phyloP scores from a whole-genome alignment of 1,140 invertebrate species.

The Drosophila pectinifera region DNA sequence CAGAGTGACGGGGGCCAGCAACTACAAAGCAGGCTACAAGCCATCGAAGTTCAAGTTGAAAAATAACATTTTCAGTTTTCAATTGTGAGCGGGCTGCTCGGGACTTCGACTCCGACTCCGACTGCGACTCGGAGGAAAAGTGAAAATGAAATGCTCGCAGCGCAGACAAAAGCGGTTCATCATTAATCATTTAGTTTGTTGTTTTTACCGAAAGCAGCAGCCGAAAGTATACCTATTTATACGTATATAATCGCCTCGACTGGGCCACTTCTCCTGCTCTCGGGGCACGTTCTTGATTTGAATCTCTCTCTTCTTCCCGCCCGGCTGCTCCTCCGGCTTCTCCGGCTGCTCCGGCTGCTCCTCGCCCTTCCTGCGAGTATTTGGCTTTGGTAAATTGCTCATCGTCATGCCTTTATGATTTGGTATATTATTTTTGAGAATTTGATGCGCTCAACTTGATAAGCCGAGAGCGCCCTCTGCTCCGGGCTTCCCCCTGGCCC shows the following conservation, averaged over 20 bases:
- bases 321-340: not conserved
- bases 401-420: slow-evolving; percentile 82
- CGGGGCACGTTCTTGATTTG: slow-evolving; percentile 78
- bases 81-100: slow-evolving; percentile 62
- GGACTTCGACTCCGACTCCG: not conserved
- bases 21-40: slow-evolving; percentile 26
- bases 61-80: slow-evolving; percentile 66
- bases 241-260: slow-evolving; percentile 51
- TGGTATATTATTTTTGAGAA: slow-evolving; percentile 76
- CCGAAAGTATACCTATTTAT: slow-evolving; percentile 61
- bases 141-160: slow-evolving; percentile 67
- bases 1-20: slow-evolving; percentile 44
- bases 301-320: slow-evolving; percentile 47
- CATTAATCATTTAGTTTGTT: slow-evolving; percentile 81
- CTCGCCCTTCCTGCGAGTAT: slow-evolving; percentile 35
- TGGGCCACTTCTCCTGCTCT: slow-evolving; percentile 34
- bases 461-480: slow-evolving; percentile 58
- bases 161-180: slow-evolving; percentile 63
- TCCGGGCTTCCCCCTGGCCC: not conserved
- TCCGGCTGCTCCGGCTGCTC: not conserved
- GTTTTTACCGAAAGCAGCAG: slow-evolving; percentile 58
- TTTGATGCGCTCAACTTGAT: slow-evolving; percentile 81
- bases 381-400: slow-evolving; percentile 78
- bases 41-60: slow-evolving; percentile 77
- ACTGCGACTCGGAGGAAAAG: slow-evolving; percentile 39